Evolutionary conservation across 2,888 invertebrate genomes (phyloP).

Genomic region (Prostheceraeus crozeri): DNA sequence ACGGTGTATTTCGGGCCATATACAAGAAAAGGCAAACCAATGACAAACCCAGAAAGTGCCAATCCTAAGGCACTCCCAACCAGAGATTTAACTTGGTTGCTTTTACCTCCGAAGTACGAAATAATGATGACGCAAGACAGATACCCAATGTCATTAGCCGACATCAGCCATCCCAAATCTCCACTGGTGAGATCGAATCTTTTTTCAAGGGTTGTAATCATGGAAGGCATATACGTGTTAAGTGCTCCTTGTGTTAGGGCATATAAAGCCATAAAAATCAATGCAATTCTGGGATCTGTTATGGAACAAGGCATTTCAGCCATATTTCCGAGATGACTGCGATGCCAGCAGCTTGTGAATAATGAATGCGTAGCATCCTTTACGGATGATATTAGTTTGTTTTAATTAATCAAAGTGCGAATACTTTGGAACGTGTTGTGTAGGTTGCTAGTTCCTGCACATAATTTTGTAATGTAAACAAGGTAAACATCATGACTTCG

Average conservation of each 20-base stretch:
- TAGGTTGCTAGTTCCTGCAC: no score
- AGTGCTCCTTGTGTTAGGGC: neutral
- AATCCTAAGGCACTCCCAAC: slow-evolving; percentile 12
- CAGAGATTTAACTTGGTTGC: neutral
- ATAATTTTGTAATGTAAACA: no score
- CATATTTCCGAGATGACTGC: no score
- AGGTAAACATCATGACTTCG: no score
- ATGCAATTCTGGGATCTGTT: no score
- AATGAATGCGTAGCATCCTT: no score
- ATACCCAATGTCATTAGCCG: slow-evolving; percentile 30
- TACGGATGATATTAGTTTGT: no score
- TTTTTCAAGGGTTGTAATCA: slow-evolving; percentile 29
- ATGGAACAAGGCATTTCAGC: no score
- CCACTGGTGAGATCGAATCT: slow-evolving; percentile 25
- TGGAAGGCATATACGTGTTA: slow-evolving; percentile 1
- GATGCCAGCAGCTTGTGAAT: no score
- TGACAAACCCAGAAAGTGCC: slow-evolving; percentile 10
- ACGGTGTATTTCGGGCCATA: slow-evolving; percentile 28
- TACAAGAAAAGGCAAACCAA: slow-evolving; percentile 28
- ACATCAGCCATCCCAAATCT: slow-evolving; percentile 21
- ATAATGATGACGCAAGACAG: slow-evolving; percentile 31
- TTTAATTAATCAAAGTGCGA: no score
- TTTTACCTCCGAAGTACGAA: slow-evolving; percentile 29
- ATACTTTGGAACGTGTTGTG: no score
- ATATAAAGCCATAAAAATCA: slow-evolving; percentile 14